Evolutionary conservation across 2,797 vertebrate species (phyloP).

Genomic region (Anguilla obscura): DNA sequence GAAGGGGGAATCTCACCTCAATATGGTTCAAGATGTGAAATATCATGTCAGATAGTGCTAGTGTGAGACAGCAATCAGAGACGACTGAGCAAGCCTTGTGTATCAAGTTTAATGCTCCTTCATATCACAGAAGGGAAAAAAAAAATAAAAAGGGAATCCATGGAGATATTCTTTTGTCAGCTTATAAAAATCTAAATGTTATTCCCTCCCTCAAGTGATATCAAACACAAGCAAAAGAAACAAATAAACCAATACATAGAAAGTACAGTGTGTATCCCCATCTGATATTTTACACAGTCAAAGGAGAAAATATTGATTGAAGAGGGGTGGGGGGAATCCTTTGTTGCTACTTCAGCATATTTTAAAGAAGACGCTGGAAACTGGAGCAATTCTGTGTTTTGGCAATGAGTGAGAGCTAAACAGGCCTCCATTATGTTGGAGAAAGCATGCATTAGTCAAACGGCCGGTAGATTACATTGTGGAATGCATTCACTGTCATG

Average conservation of each 20-base stretch:
- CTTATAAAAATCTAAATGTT: background rate
- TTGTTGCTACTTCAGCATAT: background rate
- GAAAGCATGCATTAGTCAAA: background rate
- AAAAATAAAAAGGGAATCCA: background rate
- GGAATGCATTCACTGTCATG: background rate
- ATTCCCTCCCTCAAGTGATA: constrained; percentile 4
- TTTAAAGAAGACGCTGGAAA: background rate
- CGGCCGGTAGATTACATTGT: background rate
- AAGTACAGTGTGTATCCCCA: background rate
- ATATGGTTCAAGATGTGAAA: background rate
- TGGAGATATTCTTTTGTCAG: background rate
- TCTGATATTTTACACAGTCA: background rate
- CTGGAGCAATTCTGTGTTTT: background rate
- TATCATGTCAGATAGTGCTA: background rate
- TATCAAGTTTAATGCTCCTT: background rate
- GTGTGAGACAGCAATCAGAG: background rate
- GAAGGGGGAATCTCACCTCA: background rate
- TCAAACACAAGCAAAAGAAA: background rate
- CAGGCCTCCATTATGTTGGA: background rate
- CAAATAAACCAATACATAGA: background rate
- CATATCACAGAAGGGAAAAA: background rate
- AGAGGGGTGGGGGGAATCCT: background rate
- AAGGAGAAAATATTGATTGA: background rate
- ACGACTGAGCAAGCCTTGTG: background rate
- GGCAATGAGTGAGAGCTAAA: background rate